Conservation (phyloP, 2,797 vertebrate genomes). For the Scleropages formosus region DNA sequence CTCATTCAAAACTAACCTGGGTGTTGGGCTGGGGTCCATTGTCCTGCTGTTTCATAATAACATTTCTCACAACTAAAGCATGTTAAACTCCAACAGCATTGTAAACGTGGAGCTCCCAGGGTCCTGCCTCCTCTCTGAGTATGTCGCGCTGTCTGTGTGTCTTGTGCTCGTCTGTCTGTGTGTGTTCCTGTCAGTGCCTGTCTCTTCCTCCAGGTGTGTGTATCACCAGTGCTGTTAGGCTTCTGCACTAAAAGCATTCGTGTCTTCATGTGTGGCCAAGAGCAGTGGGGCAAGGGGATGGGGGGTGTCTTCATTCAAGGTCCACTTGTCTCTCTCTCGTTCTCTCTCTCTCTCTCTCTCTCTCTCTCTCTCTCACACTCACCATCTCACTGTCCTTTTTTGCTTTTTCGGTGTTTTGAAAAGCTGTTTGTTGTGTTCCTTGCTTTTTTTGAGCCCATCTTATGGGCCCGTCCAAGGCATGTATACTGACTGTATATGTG, state of each 20-base stretch:
- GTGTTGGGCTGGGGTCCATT: background rate
- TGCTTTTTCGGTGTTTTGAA: slow-evolving; percentile 27
- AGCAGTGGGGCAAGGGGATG: background rate
- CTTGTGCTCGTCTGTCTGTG: background rate
- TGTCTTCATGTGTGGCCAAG: slow-evolving; percentile 26
- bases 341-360: slow-evolving; percentile 17
- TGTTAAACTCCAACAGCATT: background rate
- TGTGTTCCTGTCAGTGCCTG: background rate
- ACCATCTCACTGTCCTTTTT: background rate
- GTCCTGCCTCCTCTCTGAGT: slow-evolving; percentile 29
- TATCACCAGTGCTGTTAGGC: slow-evolving; percentile 11
- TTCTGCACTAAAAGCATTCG: slow-evolving; percentile 24
- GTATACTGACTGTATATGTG: slow-evolving; percentile 37
- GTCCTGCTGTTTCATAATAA: slow-evolving; percentile 1
- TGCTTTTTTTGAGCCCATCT: slow-evolving; percentile 31
- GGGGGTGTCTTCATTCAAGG: background rate
- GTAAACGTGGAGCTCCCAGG: background rate
- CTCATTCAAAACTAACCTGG: background rate
- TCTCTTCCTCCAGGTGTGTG: background rate
- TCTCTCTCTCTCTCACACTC: slow-evolving; percentile 25
- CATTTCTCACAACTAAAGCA: slow-evolving; percentile 8
- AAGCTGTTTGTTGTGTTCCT: slow-evolving; percentile 28
- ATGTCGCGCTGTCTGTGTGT: slow-evolving; percentile 3
- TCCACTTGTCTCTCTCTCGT: slow-evolving; percentile 10
- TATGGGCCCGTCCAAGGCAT: slow-evolving; percentile 21